A percentile compares a stretch with the other conserved stretches of the same genome.
These are phyloP conservation scores for Lagria hirta DNA, from an alignment of 2,888 invertebrate genomes.

Conservation along the genomic window DNA sequence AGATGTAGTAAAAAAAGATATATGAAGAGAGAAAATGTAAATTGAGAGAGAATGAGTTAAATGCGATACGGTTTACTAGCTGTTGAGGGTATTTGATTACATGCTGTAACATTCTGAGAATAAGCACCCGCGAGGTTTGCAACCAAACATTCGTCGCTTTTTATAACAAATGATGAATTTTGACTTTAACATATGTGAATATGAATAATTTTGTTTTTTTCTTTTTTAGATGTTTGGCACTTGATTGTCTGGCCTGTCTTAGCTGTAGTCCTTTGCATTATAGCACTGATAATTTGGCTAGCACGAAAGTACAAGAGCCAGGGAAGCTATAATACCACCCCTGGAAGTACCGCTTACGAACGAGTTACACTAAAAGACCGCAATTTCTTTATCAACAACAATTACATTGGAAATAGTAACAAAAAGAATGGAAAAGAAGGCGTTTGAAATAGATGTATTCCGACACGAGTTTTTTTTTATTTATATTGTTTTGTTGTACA, in stretches of 20 bases:
- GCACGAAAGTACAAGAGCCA: conserved; percentile 4
- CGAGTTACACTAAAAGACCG: too few species aligned
- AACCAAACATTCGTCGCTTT: neutral
- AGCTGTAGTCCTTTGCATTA: conserved; percentile 2
- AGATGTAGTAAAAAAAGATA: too few species aligned
- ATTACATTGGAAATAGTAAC: conserved; percentile 14
- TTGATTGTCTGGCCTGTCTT: neutral
- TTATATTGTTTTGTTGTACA: conserved; percentile 16
- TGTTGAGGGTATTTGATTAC: too few species aligned
- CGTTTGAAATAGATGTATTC: conserved; percentile 3
- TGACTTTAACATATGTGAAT: neutral
- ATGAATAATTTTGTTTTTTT: conserved; percentile 2
- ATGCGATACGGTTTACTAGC: too few species aligned
- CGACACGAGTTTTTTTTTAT: conserved; percentile 11
- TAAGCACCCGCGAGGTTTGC: neutral
- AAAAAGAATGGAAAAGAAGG: conserved; percentile 7
- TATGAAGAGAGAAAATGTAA: too few species aligned
- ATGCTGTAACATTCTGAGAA: too few species aligned
- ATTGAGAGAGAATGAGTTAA: too few species aligned
- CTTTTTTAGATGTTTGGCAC: conserved; percentile 4
- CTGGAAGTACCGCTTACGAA: conserved; percentile 11
- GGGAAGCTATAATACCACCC: conserved; percentile 20
- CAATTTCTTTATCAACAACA: too few species aligned
- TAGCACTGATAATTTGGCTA: conserved; percentile 1
- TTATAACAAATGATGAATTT: neutral